Conservation (phyloP, 2,113 vertebrate genomes). For the Corynorhinus townsendii region DNA sequence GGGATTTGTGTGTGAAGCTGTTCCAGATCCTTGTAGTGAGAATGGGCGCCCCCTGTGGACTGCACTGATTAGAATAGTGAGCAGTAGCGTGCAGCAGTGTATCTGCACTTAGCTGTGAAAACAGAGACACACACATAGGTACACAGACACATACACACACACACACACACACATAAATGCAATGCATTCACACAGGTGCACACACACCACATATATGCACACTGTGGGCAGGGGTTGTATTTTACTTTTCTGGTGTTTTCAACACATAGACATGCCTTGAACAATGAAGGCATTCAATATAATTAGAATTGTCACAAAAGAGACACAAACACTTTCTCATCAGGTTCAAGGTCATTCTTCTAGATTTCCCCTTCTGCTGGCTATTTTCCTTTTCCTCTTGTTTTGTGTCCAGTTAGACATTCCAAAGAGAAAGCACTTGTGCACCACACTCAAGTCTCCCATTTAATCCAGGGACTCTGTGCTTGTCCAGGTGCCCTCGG, state of each 20-base stretch:
- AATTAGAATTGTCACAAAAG: background rate
- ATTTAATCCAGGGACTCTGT: background rate
- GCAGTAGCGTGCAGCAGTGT: background rate
- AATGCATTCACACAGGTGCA: background rate
- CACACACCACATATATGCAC: background rate
- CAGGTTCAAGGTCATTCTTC: background rate
- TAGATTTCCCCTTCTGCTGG: background rate
- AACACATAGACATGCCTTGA: background rate
- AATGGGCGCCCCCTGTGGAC: background rate
- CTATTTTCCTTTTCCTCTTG: background rate
- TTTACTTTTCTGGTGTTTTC: background rate
- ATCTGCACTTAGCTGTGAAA: background rate
- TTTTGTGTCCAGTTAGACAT: background rate
- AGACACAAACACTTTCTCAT: background rate
- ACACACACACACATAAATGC: background rate
- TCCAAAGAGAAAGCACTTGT: background rate
- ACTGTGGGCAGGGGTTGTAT: background rate
- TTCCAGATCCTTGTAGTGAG: background rate
- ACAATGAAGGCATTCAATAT: background rate
- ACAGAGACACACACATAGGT: accelerated
- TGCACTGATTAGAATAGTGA: background rate
- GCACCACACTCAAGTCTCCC: background rate
- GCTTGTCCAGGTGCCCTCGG: accelerated
- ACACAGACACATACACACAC: background rate
- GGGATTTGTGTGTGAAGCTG: background rate